Evolutionary conservation across 2,888 invertebrate genomes (phyloP).

Genomic region (Notocelia uddmanniana): DNA sequence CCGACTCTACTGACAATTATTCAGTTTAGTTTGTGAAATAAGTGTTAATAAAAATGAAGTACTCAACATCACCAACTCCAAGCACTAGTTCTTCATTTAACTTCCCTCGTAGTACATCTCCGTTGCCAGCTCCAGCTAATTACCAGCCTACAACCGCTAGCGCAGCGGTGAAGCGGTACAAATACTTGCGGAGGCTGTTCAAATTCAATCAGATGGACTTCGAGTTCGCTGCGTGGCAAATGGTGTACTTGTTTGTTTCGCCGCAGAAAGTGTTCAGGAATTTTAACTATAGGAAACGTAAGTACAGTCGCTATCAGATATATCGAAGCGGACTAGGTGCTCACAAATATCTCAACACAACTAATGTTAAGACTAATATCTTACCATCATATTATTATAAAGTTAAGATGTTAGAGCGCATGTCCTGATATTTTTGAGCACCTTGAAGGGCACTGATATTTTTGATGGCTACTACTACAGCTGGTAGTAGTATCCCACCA

Average conservation of each 20-base stretch:
- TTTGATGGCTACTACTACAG: too few relatives aligned
- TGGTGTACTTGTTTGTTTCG: conserved; percentile 96
- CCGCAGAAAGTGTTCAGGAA: conserved; percentile 99
- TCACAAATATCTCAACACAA: too few relatives aligned
- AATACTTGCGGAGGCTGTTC: conserved; percentile 93
- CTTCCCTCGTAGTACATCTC: conserved; percentile 86
- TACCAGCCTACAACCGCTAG: conserved; percentile 89
- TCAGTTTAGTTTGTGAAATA: conserved; percentile 9
- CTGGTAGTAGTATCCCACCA: too few relatives aligned
- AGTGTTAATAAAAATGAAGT: conserved; percentile 79
- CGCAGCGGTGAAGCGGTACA: conserved; percentile 95
- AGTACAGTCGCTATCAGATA: too few relatives aligned
- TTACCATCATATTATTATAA: too few relatives aligned
- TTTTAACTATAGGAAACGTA: conserved; percentile 98
- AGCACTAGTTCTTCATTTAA: conserved; percentile 62
- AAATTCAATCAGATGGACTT: conserved; percentile 99
- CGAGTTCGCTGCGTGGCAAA: conserved; percentile 99
- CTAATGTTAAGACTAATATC: too few relatives aligned
- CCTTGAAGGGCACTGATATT: too few relatives aligned
- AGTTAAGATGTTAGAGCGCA: too few relatives aligned
- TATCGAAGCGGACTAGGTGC: too few relatives aligned
- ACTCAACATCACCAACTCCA: conserved; percentile 87
- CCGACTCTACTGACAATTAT: background rate
- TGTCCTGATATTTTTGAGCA: too few relatives aligned
- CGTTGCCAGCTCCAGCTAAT: conserved; percentile 89